phyloP scores from a whole-genome alignment of 2,113 vertebrate genomes.

The Amia ocellicauda region DNA sequence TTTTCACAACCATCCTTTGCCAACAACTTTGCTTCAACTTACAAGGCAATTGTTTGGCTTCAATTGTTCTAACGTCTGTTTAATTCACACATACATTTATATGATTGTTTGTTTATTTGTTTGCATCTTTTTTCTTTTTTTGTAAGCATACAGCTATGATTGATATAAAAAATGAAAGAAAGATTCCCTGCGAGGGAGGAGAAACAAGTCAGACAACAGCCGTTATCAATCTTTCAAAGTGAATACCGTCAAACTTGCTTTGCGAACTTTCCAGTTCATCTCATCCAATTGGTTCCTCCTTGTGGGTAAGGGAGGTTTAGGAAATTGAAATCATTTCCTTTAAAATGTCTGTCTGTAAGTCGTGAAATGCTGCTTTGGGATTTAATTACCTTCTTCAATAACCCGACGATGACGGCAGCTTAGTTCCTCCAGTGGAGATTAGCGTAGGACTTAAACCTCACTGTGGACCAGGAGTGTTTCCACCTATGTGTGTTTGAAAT shows the following conservation, averaged over 20 bases:
- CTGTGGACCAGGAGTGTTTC: not conserved
- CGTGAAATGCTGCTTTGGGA: not conserved
- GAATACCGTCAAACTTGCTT: not conserved
- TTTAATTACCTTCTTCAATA: conserved; percentile 1
- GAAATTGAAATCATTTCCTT: not conserved
- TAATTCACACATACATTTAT: too few relatives aligned
- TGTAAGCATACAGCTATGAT: too few relatives aligned
- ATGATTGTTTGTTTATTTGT: too few relatives aligned
- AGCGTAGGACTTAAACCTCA: not conserved
- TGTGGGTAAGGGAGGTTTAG: not conserved
- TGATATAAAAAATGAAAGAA: too few relatives aligned
- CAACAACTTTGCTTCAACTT: too few relatives aligned
- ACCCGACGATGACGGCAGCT: not conserved
- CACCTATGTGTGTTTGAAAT: not conserved
- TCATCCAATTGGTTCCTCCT: not conserved
- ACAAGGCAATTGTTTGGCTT: too few relatives aligned
- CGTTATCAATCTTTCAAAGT: not conserved
- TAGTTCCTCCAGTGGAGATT: conserved; percentile 3
- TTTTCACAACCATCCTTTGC: too few relatives aligned
- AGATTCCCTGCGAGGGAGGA: too few relatives aligned
- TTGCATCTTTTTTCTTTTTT: too few relatives aligned
- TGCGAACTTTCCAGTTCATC: conserved; percentile 1
- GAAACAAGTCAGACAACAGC: not conserved
- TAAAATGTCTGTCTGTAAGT: not conserved
- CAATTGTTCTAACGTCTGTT: too few relatives aligned